Evolutionary conservation across 2,797 vertebrate species (phyloP), one percentile per base, ranked within the genome.

Genomic region (Valencia hispanica): DNA sequence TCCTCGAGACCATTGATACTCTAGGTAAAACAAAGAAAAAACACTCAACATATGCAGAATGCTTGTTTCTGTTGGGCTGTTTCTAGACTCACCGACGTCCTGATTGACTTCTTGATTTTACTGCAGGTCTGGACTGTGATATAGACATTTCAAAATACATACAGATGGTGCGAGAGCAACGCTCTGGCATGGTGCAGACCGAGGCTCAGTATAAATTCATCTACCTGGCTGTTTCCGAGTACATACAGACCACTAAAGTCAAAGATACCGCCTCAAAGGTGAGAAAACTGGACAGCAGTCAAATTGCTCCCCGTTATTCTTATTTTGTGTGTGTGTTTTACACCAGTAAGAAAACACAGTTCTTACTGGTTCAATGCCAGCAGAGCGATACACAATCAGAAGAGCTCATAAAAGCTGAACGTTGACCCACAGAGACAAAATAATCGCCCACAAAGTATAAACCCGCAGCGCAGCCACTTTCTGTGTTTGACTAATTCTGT

Each of bases 181-280:
- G 98, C 51, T 99, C 98, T 0, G 98, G 98, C 61, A 99, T 99
- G 98, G 98, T 99, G 75, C 98, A 99, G 94, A 99, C 98, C 0
- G 98, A 99, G 82, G 97, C 98, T 0, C 98, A 99, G 93, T 99
- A 99, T 91, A 98, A 97, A 91, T 99, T 99, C 94, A 99, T 99
- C 93, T 99, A 99, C 51, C 92, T 98, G 94, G 96, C 98, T 57
- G 96, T 99, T 8, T 96, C 96, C 10, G 95, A 98, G 91, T 96
- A 96, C 94, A 99, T 99, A n/a, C 97, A 99, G 74, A 93, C 96
- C 25, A 92, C 95, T 68, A 97, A 97, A 90, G 93, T 90, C 92
- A 96, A 97, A 82, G 86, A 96, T 81, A 92, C 88, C 5, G 94
- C 97, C 78, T 92, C 94, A 82, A 94, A 96, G 97, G 98, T 97